A percentile compares a stretch with the other conserved stretches of the same genome.
Conservation (phyloP, 2,113 vertebrate genomes). For the Oryzias celebensis region DNA sequence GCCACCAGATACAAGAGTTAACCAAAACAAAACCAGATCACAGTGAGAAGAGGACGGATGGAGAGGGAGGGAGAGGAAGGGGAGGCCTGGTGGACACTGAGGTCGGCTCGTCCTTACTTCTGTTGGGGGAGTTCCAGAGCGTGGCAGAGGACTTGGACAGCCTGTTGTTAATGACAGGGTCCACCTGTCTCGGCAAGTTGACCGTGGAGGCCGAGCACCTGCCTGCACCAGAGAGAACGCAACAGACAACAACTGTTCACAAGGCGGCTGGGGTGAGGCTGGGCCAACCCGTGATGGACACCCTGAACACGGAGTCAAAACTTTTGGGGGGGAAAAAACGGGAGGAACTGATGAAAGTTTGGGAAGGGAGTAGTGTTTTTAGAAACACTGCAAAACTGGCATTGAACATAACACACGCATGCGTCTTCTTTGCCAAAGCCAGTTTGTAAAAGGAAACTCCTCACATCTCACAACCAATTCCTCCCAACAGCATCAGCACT, state of each 20-base stretch:
- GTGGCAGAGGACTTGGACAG: slow-evolving; percentile 98
- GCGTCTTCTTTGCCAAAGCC: too few species aligned
- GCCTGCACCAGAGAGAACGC: slow-evolving; percentile 92
- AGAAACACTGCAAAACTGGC: neutral
- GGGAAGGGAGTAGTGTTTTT: slow-evolving; percentile 32
- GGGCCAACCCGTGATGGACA: neutral
- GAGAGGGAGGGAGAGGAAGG: slow-evolving; percentile 19
- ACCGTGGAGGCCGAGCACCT: slow-evolving; percentile 96
- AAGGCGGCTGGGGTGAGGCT: slow-evolving; percentile 29
- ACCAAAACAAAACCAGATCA: slow-evolving; percentile 56
- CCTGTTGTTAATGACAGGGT: slow-evolving; percentile 97
- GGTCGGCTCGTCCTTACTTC: slow-evolving; percentile 88
- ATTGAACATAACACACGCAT: too few species aligned
- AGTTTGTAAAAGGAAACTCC: too few species aligned
- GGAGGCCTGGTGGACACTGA: slow-evolving; percentile 64
- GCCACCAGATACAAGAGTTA: slow-evolving; percentile 71
- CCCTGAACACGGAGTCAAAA: slow-evolving; percentile 5
- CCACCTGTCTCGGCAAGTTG: slow-evolving; percentile 95
- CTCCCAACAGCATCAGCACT: too few species aligned
- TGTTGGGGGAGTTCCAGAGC: slow-evolving; percentile 98
- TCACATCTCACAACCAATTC: too few species aligned
- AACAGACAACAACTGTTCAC: slow-evolving; percentile 79
- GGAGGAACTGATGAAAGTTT: slow-evolving; percentile 38
- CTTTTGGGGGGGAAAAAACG: neutral
- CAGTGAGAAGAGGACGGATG: slow-evolving; percentile 29